Evolutionary conservation across 2,888 invertebrate genomes (phyloP).

Genomic region (Eristalis pertinax): DNA sequence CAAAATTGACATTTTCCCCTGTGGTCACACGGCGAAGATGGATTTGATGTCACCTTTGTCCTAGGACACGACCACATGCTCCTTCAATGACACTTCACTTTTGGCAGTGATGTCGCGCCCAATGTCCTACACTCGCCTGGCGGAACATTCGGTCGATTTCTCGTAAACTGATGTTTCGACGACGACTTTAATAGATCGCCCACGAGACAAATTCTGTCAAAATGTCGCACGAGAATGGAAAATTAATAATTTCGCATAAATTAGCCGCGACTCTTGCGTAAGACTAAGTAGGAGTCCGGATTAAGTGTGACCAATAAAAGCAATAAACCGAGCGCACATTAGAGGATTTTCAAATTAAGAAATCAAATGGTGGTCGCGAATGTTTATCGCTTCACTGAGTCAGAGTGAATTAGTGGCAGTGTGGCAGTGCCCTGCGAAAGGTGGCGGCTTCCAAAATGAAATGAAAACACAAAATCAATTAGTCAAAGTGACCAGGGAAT

Average conservation of each 20-base stretch:
- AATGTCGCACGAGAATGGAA: not conserved
- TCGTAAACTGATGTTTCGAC: not conserved
- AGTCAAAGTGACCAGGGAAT: not conserved
- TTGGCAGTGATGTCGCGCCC: not conserved
- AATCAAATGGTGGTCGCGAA: not conserved
- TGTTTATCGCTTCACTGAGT: not conserved
- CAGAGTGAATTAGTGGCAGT: not conserved
- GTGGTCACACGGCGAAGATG: no score
- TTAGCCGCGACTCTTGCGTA: not conserved
- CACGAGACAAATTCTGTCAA: constrained; percentile 10
- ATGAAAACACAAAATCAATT: not conserved
- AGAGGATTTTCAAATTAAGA: not conserved
- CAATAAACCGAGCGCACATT: not conserved
- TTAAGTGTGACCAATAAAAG: not conserved
- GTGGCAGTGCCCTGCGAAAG: not conserved
- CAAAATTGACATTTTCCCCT: not conserved
- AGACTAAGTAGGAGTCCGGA: not conserved
- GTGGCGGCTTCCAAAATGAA: not conserved
- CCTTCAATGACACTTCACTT: not conserved
- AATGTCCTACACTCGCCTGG: not conserved
- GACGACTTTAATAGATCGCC: constrained; percentile 20
- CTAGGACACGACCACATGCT: no score
- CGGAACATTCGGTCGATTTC: not conserved
- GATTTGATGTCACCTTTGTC: no score
- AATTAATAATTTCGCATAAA: constrained; percentile 14